These are phyloP conservation scores for Cantharis nigra DNA, from an alignment of 2,888 invertebrate genomes.

Conservation along the genomic window DNA sequence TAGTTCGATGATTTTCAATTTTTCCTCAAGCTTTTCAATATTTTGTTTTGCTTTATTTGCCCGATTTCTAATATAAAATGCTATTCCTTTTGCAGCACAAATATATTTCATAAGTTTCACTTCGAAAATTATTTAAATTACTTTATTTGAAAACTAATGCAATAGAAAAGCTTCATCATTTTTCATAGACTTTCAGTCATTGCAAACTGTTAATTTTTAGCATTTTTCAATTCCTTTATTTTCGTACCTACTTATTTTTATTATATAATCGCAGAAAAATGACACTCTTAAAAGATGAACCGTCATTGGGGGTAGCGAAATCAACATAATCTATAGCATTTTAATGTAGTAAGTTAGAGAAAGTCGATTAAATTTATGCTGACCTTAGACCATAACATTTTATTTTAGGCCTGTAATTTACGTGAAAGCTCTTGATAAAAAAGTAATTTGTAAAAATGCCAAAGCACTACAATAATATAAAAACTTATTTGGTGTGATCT, in stretches of 20 bases:
- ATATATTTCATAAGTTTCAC: no score
- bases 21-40: not conserved
- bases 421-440: not conserved
- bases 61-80: not conserved
- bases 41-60: not conserved
- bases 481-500: not conserved
- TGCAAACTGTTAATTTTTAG: not conserved
- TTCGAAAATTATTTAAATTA: not conserved
- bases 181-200: not conserved
- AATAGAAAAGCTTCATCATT: not conserved
- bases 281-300: not conserved
- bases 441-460: not conserved
- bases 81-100: not conserved
- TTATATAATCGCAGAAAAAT: not conserved
- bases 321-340: not conserved
- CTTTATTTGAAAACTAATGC: not conserved
- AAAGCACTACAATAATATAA: not conserved
- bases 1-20: not conserved
- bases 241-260: not conserved
- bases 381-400: not conserved
- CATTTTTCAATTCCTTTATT: not conserved
- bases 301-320: not conserved
- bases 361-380: not conserved
- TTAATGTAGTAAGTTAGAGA: not conserved
- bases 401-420: not conserved